phyloP scores from a whole-genome alignment of 2,113 vertebrate genomes.

The Tyto alba region DNA sequence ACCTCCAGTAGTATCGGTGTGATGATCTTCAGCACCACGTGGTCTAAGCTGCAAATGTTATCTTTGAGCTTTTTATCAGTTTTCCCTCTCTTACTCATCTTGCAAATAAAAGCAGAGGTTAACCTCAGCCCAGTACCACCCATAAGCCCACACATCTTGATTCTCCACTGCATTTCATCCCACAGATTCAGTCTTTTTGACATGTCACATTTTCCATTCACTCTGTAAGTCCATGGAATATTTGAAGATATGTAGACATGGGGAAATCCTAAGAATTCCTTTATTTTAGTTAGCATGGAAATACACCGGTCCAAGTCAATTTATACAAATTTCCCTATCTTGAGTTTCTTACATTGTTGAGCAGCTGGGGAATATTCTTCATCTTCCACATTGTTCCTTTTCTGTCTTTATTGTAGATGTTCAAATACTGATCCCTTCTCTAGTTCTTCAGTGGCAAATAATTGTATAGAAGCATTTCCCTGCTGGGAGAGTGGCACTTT shows the following conservation, averaged over 20 bases:
- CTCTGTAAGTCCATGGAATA: background rate
- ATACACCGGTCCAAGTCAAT: fast-evolving
- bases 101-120: background rate
- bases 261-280: background rate
- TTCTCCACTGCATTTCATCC: background rate
- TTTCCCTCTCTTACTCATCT: background rate
- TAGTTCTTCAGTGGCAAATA: background rate
- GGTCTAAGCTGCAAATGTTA: background rate
- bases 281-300: background rate
- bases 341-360: background rate
- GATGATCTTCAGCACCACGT: background rate
- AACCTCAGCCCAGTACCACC: background rate
- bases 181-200: background rate
- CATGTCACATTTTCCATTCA: background rate
- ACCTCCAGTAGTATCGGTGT: background rate
- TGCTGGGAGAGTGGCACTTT: background rate
- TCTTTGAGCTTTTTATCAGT: background rate
- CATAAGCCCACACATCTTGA: background rate
- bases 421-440: background rate
- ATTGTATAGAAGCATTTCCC: background rate
- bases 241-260: background rate
- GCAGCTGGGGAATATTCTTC: background rate
- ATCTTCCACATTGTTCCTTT: background rate
- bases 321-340: background rate
- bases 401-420: background rate